Base-by-base conservation (phyloP, 2,797 vertebrate species). In the Zalophus californianus region DNA sequence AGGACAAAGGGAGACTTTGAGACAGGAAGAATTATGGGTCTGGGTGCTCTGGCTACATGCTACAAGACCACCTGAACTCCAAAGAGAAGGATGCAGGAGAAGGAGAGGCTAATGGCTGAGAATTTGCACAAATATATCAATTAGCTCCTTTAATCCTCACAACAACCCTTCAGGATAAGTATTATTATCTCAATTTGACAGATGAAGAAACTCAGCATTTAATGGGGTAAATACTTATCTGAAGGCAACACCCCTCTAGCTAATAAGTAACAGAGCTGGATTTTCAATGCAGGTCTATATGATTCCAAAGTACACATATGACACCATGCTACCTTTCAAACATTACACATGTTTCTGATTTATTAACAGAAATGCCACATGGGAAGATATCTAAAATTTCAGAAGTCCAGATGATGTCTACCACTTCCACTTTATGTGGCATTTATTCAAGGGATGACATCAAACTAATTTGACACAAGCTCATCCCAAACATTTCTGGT, bases 181-280 rank as follows among this genome's bases (percentile, higher is more conserved):
- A 78, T 54, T 75, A 77, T 82, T 83, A 88, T 80, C 38, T 29
- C 86, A 95, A 29, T 20, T 83, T 91, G 68, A 94, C 35, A 96
- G 38, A 95, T 89, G 86, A 94, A 79, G 44, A 95, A 96, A 97
- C 27, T 93, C 60, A 44, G 58, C 64, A 80, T 87, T 95, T 91
- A 89, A 79, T 83, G 94, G 18, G 32, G 29, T 89, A 92, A 52
- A 70, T 15, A 95, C 21, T 90, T 83, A 89, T 73, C 78, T 21
- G 4, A 79, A 97, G 54, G 68, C 60, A 62, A 72, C n/a, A 80
- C 16, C 56, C 23, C 72, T 93, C 87, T 91, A 86, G 92, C 48
- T 96, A 97, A 93, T 97, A 93, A 98, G 75, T 97, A 94, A 97
- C 85, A 80, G 83, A 96, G 89, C 48, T 92, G 32, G 3, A 75